Conservation (phyloP, 2,113 vertebrate species). For the Percina caprodes region DNA sequence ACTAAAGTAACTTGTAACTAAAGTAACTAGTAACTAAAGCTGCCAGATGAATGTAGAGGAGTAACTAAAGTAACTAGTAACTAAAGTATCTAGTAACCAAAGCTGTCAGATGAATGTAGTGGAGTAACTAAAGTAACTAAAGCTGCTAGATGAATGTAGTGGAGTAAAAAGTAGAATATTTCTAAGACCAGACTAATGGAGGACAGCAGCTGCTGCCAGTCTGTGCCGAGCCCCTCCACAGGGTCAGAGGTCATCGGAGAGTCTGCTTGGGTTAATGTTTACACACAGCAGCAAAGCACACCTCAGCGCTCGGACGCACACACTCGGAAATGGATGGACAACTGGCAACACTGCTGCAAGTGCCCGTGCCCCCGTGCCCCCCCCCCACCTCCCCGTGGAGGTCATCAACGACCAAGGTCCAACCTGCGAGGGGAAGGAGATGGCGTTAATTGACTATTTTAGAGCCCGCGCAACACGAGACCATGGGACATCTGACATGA, state of each 20-base stretch:
- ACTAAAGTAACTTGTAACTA: too few relatives aligned
- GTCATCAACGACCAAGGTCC: neutral
- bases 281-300: conserved; percentile 44
- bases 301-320: conserved; percentile 30
- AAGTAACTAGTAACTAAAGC: too few relatives aligned
- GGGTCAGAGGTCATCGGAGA: conserved; percentile 39
- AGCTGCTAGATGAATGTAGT: too few relatives aligned
- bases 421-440: neutral
- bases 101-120: too few relatives aligned
- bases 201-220: neutral
- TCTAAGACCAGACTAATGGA: too few relatives aligned
- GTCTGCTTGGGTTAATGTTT: conserved; percentile 68
- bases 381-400: neutral
- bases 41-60: too few relatives aligned
- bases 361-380: too few relatives aligned
- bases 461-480: too few relatives aligned
- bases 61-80: too few relatives aligned
- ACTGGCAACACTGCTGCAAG: neutral
- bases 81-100: too few relatives aligned
- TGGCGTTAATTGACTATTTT: neutral
- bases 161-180: too few relatives aligned
- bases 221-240: conserved; percentile 1
- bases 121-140: too few relatives aligned
- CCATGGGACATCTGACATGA: neutral
- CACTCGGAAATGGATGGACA: conserved; percentile 39